Conservation (phyloP, 2,113 vertebrate species). For the Alligator mississippiensis region DNA sequence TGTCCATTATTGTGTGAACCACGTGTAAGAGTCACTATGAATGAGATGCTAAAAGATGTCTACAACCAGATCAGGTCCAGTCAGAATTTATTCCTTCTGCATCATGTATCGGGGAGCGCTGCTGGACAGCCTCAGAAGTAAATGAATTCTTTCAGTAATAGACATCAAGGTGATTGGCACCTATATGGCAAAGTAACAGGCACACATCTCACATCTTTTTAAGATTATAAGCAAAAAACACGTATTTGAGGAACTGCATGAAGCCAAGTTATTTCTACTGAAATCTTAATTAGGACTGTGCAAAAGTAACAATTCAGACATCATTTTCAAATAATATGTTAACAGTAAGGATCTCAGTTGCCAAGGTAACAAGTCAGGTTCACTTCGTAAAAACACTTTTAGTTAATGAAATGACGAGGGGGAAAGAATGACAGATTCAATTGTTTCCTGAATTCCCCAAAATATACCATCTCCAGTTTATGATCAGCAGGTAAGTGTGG, state of each 20-base stretch:
- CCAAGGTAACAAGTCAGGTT: not conserved
- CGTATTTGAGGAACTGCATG: not conserved
- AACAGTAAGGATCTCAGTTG: not conserved
- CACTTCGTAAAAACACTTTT: not conserved
- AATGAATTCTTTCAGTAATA: not conserved
- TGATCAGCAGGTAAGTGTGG: not conserved
- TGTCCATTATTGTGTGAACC: too few species aligned
- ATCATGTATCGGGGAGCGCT: too few species aligned
- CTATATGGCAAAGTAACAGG: not conserved
- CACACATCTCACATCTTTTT: rapidly evolving
- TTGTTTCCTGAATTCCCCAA: not conserved
- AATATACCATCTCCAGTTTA: rapidly evolving
- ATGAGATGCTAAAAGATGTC: too few species aligned
- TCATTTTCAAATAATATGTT: rapidly evolving
- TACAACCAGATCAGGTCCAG: too few species aligned
- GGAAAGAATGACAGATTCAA: rapidly evolving
- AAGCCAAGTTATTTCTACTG: not conserved
- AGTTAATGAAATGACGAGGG: not conserved
- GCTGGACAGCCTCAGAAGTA: too few species aligned
- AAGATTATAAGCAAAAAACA: rapidly evolving
- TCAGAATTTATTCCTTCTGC: too few species aligned
- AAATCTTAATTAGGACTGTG: rapidly evolving
- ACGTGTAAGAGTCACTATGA: too few species aligned
- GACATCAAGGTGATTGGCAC: not conserved
- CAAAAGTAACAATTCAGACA: not conserved